A percentile compares a stretch with the other conserved stretches of the same genome.
These are phyloP conservation scores for Cichlasoma orientale DNA, from an alignment of 2,797 vertebrate species.

Conservation along the genomic window DNA sequence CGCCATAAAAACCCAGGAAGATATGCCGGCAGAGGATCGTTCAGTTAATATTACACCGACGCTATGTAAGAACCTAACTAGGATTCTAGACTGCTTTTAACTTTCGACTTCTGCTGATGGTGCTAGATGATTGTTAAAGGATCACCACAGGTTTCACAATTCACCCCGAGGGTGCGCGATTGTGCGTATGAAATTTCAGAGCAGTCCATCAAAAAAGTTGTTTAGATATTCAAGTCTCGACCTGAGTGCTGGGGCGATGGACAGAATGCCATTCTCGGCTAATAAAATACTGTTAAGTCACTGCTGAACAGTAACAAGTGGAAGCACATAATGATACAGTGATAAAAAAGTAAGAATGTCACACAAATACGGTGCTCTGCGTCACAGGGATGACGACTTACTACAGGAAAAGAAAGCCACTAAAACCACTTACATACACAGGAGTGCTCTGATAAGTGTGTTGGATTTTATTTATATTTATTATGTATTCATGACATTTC, in stretches of 20 bases:
- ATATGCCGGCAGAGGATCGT: constrained; percentile 13
- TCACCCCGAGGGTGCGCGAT: constrained; percentile 24
- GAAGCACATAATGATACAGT: constrained; percentile 1
- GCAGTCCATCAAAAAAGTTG: constrained; percentile 23
- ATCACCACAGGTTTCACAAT: constrained; percentile 18
- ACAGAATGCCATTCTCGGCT: constrained; percentile 8
- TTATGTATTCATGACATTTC: neutral
- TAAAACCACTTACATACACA: neutral
- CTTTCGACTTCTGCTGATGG: neutral
- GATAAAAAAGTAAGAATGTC: neutral
- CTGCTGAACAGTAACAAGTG: neutral
- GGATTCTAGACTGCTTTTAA: neutral
- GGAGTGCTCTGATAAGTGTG: neutral
- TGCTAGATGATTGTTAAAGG: constrained; percentile 1
- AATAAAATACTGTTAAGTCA: constrained; percentile 29
- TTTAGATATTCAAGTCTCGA: constrained; percentile 18
- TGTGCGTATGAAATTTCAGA: constrained; percentile 2
- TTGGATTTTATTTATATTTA: neutral
- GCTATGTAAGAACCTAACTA: neutral
- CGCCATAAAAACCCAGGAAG: constrained; percentile 24
- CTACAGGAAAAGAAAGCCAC: neutral
- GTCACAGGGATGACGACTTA: neutral
- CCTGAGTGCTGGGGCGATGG: constrained; percentile 13
- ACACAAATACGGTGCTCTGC: neutral
- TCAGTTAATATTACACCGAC: constrained; percentile 37